Base-by-base conservation (phyloP, 2,113 vertebrate genomes). In the Laterallus jamaicensis region DNA sequence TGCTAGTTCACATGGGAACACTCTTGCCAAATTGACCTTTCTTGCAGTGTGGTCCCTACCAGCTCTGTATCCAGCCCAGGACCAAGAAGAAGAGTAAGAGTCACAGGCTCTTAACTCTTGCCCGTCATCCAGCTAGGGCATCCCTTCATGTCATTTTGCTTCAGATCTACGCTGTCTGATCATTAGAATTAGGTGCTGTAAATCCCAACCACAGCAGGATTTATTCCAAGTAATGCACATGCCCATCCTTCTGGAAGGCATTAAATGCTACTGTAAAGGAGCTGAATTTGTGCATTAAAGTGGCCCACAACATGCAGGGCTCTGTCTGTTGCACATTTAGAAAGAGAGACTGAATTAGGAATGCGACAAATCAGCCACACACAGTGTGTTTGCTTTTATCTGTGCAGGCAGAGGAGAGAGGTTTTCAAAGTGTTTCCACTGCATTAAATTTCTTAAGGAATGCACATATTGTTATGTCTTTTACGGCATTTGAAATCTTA, bases 11-110 rank as follows among this genome's bases (percentile, higher is more conserved):
- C 26, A 7, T n/a, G 62, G 24, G 12, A 88, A 16, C n/a, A 50
- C 4, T 31, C 50, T 18, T 19, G 24, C 13, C 62, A 86, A 11
- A 28, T 8, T 76, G 37, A 47, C 21, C 8, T 79, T 26, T 82
- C 16, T 50, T 47, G 28, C 10, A 4, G 0, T 19, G 31, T 31
- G 20, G 11, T 71, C 37, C 11, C 19, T 70, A 14, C 2, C 40
- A 64, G 8, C 7, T 39, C n/a, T 28, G 14, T 19, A 18, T 25
- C 37, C 39, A 28, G 9, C 6, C 49, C n/a, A 28, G 25, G n/a
- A 37, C 14, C 1, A 0, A 0, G 1, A 28, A 66, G n/a, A 7
- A 2, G 3, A 35, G 12, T 31, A 31, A 19, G 16, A 73, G 10
- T 66, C 44, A 4, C 21, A 47, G 28, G 3, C 18, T 68, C 4